Evolutionary conservation across 1,140 invertebrate species (phyloP).

Genomic region (Oncopodura yosiiana): DNA sequence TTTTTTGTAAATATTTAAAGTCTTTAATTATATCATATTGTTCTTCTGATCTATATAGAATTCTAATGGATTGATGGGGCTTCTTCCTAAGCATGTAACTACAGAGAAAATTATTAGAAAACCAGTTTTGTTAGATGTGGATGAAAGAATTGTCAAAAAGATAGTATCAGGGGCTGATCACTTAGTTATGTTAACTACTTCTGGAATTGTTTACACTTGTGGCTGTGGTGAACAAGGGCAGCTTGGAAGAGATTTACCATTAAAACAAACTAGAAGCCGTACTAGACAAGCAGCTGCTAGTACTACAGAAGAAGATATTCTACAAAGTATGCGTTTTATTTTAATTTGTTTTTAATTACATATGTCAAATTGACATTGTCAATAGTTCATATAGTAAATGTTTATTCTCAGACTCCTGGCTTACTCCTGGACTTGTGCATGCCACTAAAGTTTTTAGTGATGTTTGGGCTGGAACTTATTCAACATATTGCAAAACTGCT

Average conservation of each 20-base stretch:
- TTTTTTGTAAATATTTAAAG: no score
- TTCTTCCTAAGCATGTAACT: conserved; percentile 58
- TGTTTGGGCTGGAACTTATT: conserved; percentile 76
- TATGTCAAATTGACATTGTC: no score
- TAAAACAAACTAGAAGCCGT: no score
- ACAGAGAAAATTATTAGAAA: no score
- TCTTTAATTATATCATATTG: no score
- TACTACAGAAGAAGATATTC: not conserved
- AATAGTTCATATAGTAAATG: no score
- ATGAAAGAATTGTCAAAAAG: conserved; percentile 49
- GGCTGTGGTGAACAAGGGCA: conserved; percentile 90
- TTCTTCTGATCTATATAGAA: no score
- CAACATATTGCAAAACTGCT: conserved; percentile 59
- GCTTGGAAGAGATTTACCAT: conserved; percentile 65
- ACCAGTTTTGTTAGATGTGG: no score
- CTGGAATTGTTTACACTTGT: conserved; percentile 69
- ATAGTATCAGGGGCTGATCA: conserved; percentile 83
- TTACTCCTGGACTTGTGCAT: conserved; percentile 50
- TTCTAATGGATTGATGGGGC: conserved; percentile 76
- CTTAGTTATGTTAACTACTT: conserved; percentile 65
- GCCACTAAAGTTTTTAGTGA: conserved; percentile 57
- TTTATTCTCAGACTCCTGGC: conserved; percentile 45
- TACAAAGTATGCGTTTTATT: not conserved
- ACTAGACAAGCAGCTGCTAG: no score
- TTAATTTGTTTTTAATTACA: no score